phyloP scores from a whole-genome alignment of 2,797 vertebrate species.

The Adelosebastes latens region DNA sequence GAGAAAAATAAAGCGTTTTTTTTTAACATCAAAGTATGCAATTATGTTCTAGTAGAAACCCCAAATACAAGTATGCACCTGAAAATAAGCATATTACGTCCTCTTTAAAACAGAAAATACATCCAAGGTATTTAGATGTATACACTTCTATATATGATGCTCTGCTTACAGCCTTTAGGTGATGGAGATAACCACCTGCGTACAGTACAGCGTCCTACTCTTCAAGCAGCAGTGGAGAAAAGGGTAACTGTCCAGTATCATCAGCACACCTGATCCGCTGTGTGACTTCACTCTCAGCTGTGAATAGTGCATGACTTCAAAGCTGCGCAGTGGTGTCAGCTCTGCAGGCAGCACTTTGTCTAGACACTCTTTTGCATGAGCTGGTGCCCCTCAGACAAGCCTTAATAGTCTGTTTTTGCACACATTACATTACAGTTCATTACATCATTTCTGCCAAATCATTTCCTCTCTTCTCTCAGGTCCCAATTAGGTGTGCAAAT shows the following conservation, averaged over 20 bases:
- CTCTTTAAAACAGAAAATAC: neutral
- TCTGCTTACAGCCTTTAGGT: neutral
- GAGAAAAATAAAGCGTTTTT: no score
- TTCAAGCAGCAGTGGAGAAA: slow-evolving; percentile 1
- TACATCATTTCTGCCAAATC: neutral
- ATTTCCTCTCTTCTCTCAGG: neutral
- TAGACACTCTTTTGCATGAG: slow-evolving; percentile 32
- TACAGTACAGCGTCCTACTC: neutral
- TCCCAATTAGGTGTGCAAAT: neutral
- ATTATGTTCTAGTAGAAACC: no score
- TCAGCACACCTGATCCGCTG: slow-evolving; percentile 54
- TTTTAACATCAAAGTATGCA: no score
- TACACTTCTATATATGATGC: neutral
- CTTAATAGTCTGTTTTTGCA: neutral
- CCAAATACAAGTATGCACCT: no score
- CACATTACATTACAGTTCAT: neutral
- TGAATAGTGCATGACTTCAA: slow-evolving; percentile 73
- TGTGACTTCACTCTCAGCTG: slow-evolving; percentile 64
- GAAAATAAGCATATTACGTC: no score
- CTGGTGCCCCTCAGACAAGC: neutral
- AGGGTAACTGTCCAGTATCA: slow-evolving; percentile 54
- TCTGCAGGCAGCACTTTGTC: slow-evolving; percentile 33
- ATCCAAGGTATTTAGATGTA: neutral
- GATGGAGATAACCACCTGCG: neutral
- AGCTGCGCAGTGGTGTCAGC: slow-evolving; percentile 40